Evolutionary conservation across 2,888 invertebrate genomes (phyloP), one percentile per base, ranked within the genome.

Genomic region (Pseudococcus jackbeardsleyi): DNA sequence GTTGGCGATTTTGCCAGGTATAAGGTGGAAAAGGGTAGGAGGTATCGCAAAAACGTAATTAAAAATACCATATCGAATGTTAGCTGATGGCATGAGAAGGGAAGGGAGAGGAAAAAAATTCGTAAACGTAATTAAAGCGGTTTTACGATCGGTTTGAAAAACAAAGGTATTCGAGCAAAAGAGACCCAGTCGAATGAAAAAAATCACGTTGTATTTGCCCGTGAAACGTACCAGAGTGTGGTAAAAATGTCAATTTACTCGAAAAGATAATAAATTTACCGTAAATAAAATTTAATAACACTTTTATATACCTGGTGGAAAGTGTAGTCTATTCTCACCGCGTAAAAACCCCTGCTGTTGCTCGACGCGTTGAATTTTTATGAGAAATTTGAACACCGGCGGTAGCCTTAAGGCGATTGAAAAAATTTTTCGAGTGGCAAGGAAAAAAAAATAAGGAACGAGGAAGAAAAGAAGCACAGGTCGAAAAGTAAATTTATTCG

Each of bases 401-500:
- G 19, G 7, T 72, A 12, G 15, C 72, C 72, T 72, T 7, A 15
- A 72, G 33, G 72, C 72, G 33, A 12, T 22, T 64, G 64, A 64
- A n/a, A 68, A 26, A 72, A 9, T 72, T 72, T 72, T 72, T 12
- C 64, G 6, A 59, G 7, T n/a, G 68, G 42, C 42, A 42, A 42
- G 42, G 7, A 42, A 11, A 26, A 19, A 68, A 26, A 26, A 59
- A 39, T 5, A 39, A 12, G 15, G 33, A 39, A 72, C 33, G 33
- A 39, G 15, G 33, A 72, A 72, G 26, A 72, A 72, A 72, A 17
- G 26, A 72, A 72, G 72, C 33, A 72, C 8, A 72, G 39, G 72
- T 72, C 72, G 72, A 82, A 46, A 82, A 82, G 42, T 82, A 82
- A 82, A 82, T 82, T 82, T 82, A 82, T 46, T 82, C 79, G 79